Evolutionary conservation across 2,888 invertebrate genomes (phyloP).

Genomic region (Masnerella sp.): DNA sequence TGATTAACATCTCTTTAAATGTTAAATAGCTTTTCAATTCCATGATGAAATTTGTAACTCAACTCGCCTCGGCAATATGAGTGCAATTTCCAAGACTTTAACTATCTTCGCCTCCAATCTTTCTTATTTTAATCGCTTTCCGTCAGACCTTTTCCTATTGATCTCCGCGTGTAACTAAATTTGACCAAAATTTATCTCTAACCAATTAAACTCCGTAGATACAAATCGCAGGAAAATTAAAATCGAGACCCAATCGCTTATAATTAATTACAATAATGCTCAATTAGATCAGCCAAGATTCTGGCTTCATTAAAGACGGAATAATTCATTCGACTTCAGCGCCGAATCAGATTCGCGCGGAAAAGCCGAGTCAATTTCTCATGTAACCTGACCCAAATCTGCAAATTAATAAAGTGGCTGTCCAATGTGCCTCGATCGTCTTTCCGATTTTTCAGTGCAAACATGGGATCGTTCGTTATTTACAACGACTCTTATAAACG

Average conservation of each 20-base stretch:
- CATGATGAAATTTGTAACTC: slow-evolving; percentile 3
- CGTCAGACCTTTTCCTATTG: not conserved
- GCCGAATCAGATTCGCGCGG: not conserved
- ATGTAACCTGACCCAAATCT: not conserved
- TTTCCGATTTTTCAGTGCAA: not conserved
- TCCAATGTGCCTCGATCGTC: too few relatives aligned
- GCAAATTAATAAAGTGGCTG: not conserved
- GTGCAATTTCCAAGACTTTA: not conserved
- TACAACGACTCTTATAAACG: too few relatives aligned
- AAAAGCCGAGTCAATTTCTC: too few relatives aligned
- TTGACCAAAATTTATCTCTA: not conserved
- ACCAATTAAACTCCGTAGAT: not conserved
- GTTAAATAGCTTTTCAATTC: not conserved
- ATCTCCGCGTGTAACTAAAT: not conserved
- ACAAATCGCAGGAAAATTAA: too few relatives aligned
- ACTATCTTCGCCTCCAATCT: not conserved
- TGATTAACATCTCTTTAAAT: not conserved
- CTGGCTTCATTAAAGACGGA: not conserved
- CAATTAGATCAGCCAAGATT: not conserved
- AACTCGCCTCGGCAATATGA: not conserved
- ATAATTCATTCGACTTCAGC: not conserved
- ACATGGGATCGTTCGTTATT: not conserved
- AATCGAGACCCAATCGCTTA: not conserved
- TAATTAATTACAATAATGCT: not conserved
- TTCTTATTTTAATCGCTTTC: not conserved